Conservation (phyloP, 2,113 vertebrate species). For the Noctilio leporinus region DNA sequence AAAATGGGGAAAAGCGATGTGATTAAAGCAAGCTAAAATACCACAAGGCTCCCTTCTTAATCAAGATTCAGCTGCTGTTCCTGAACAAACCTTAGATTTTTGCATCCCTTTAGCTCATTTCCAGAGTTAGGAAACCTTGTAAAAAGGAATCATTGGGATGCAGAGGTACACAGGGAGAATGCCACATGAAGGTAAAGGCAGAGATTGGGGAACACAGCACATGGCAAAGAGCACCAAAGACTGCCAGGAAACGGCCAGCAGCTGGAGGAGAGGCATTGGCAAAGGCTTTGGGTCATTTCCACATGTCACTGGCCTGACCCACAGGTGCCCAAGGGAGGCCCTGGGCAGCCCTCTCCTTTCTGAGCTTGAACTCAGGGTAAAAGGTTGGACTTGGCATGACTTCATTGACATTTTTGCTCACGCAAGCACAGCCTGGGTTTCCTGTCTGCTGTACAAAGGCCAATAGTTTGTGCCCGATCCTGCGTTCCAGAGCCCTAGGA, state of each 20-base stretch:
- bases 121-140: background rate
- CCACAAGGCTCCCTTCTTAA: background rate
- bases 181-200: background rate
- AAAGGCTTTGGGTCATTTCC: background rate
- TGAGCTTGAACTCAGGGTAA: background rate
- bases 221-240: background rate
- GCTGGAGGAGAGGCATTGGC: background rate
- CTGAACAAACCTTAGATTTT: background rate
- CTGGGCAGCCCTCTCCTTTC: background rate
- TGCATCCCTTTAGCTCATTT: background rate
- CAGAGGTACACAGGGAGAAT: no score
- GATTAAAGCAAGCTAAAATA: background rate
- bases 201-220: background rate
- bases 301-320: background rate
- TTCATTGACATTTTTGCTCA: background rate
- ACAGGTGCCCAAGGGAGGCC: no score
- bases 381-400: background rate
- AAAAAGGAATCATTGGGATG: no score
- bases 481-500: background rate
- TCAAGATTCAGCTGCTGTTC: background rate
- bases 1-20: background rate
- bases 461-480: background rate
- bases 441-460: background rate
- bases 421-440: conserved; percentile 4
- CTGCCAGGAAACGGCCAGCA: background rate